Percentiles rank a stretch among this genome's conserved stretches.
These are phyloP conservation scores for Megalops atlanticus DNA, from an alignment of 2,113 vertebrate genomes.

Conservation along the genomic window DNA sequence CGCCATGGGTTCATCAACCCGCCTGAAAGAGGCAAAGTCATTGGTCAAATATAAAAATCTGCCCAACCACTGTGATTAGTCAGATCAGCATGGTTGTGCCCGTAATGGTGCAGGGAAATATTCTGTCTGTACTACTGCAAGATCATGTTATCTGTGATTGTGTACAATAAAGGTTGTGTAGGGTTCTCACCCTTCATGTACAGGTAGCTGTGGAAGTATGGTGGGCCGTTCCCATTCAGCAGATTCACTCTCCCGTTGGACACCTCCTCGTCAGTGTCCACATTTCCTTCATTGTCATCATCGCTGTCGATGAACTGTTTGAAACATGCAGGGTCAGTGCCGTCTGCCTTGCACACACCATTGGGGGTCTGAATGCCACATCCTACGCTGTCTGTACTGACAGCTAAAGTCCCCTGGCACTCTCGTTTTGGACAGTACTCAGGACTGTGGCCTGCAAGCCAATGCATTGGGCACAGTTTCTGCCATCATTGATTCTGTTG, in stretches of 20 bases:
- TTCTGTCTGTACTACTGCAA: no score
- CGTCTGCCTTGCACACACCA: no score
- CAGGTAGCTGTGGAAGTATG: constrained; percentile 90
- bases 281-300: constrained; percentile 83
- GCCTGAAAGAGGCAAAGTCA: constrained; percentile 58
- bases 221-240: constrained; percentile 81
- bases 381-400: no score
- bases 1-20: constrained; percentile 89
- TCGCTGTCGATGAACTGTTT: constrained; percentile 85
- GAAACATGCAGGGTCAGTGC: constrained; percentile 26
- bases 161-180: constrained; percentile 21
- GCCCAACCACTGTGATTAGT: not conserved
- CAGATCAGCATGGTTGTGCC: not conserved
- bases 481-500: no score
- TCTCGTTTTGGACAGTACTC: not conserved
- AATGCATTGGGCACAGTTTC: no score
- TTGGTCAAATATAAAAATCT: not conserved
- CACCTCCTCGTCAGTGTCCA: constrained; percentile 88
- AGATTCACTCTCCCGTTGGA: constrained; percentile 77
- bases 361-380: no score
- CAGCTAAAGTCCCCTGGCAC: no score
- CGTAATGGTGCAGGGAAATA: no score
- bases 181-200: constrained; percentile 84
- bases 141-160: not conserved
- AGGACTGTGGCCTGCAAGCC: no score